Base-by-base conservation (phyloP, 2,888 invertebrate genomes). In the Nematopogon swammerdamellus region DNA sequence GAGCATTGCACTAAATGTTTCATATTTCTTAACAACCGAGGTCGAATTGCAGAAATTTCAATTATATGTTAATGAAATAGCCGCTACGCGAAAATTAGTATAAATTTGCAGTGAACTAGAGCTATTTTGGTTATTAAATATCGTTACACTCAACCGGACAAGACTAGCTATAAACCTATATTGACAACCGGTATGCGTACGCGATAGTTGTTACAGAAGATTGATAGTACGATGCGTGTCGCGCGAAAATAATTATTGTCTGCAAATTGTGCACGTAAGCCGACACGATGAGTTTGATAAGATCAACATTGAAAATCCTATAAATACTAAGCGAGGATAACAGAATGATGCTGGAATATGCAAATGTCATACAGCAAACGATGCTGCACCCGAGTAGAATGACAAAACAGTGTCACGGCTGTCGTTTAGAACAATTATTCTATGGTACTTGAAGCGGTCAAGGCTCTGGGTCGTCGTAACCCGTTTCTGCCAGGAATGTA, bases 321-420 rank as follows among this genome's bases (percentile, higher is more conserved):
- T 4, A 36, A 36, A 14, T 36, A 14, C 36, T 14, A 14, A 14
- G 8, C 3, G 11, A 36, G 11, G 11, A 36, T 14, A 36, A 36
- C 8, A 3, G 11, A 14, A 36, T 36, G 36, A 6, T 8, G 14
- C 8, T 36, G 4, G 11, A 25, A 25, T 25, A 25, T 25, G 25
- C 25, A 25, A 25, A 25, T 25, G 25, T 10, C 4, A 6, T 25
- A 25, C 25, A 6, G 25, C 25, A 25, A 25, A 14, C 3, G 36
- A 36, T 14, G 36, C 36, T 14, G 36, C 36, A 36, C 25, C 25
- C 5, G 10, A 36, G 11, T 36, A 36, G 36, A 36, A 36, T 36
- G 14, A 36, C 14, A 49, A 62, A 71, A 72, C 65, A 67, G 65
- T 72, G 74, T 72, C 72, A 73, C 59, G 72, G 73, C 46, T 49